phyloP scores from a whole-genome alignment of 2,113 vertebrate genomes.

The Mormoops blainvillei region DNA sequence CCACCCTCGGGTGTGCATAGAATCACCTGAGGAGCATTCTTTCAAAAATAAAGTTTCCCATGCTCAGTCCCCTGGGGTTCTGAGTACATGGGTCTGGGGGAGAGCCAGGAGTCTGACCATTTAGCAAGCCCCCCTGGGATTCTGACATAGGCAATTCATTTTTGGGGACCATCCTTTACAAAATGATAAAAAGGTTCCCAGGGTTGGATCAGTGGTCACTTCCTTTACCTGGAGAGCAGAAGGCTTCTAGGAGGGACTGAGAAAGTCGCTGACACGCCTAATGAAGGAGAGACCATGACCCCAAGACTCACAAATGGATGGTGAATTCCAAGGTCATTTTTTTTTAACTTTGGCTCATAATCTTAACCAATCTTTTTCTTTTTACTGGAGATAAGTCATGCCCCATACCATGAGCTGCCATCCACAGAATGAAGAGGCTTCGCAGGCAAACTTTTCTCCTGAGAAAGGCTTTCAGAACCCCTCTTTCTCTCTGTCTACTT shows the following conservation, averaged over 20 bases:
- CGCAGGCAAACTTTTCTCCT: neutral
- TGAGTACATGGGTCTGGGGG: neutral
- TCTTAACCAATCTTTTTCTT: neutral
- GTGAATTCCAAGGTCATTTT: neutral
- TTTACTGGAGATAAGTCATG: neutral
- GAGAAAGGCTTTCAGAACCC: neutral
- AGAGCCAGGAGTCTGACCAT: neutral
- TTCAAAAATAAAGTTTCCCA: neutral
- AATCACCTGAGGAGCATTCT: neutral
- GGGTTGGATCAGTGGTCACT: rapidly evolving
- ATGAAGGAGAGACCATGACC: rapidly evolving
- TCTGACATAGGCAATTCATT: neutral
- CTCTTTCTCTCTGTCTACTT: neutral
- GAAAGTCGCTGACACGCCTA: neutral
- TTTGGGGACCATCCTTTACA: neutral
- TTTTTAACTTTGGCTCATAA: neutral
- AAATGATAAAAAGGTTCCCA: neutral
- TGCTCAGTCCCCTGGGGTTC: neutral
- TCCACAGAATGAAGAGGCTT: neutral
- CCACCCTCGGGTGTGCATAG: neutral
- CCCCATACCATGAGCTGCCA: neutral
- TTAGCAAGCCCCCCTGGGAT: neutral
- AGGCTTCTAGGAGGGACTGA: neutral
- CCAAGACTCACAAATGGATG: neutral
- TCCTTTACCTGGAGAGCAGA: neutral